A percentile compares a stretch with the other conserved stretches of the same genome.
Evolutionary conservation across 2,113 vertebrate genomes (phyloP).

Genomic region (Thermophis baileyi): DNA sequence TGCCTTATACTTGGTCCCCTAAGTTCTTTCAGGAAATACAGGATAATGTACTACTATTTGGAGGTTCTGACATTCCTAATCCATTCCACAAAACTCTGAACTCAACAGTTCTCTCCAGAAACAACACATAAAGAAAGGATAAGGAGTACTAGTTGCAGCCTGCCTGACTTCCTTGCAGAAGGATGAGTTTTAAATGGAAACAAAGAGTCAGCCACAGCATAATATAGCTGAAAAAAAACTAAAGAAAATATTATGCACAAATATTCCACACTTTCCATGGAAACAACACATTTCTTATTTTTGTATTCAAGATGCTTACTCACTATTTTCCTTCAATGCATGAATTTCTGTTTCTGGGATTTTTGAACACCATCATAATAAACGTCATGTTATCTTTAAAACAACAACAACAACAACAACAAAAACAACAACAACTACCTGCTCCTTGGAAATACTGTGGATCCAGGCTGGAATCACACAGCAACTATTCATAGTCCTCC

Average conservation of each 20-base stretch:
- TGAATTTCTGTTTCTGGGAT: not conserved
- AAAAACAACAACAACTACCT: not conserved
- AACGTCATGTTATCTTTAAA: rapidly evolving
- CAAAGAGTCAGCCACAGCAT: not conserved
- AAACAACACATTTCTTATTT: not conserved
- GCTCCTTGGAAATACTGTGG: not conserved
- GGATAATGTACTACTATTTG: not conserved
- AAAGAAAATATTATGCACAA: not conserved
- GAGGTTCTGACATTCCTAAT: not conserved
- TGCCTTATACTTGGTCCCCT: not conserved
- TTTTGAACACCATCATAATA: not conserved
- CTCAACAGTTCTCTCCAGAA: not conserved
- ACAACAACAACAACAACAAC: too few relatives aligned
- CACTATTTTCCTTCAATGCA: not conserved
- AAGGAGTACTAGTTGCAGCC: not conserved
- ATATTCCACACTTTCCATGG: not conserved
- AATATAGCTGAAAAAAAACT: not conserved
- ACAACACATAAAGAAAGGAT: not conserved
- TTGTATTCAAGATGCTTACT: not conserved
- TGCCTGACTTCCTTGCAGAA: not conserved
- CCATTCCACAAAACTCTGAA: not conserved
- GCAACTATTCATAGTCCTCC: not conserved
- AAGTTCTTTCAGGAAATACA: not conserved
- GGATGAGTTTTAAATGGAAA: not conserved
- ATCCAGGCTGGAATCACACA: not conserved